These are phyloP conservation scores for Ctenosaura bakeri DNA, from an alignment of 2,797 vertebrate species.

Conservation along the genomic window DNA sequence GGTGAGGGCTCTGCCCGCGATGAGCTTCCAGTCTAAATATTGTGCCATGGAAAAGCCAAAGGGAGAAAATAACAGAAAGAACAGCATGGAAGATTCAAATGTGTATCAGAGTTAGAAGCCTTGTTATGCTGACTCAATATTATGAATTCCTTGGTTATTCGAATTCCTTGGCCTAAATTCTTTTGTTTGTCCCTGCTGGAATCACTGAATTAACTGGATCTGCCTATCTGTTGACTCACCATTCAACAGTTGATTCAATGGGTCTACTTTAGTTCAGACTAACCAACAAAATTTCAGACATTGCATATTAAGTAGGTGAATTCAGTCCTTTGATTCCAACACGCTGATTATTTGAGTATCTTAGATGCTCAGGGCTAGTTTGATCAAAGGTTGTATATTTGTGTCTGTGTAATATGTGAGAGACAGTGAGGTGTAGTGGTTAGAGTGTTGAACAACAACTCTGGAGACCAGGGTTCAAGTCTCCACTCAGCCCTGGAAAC, in stretches of 20 bases:
- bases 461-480: too few species aligned
- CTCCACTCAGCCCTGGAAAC: too few species aligned
- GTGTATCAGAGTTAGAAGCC: background rate
- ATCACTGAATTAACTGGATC: too few species aligned
- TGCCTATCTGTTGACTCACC: too few species aligned
- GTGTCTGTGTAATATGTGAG: fast-evolving
- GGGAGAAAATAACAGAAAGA: background rate
- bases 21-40: background rate
- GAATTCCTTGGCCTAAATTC: background rate
- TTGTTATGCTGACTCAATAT: background rate
- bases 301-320: background rate
- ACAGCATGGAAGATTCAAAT: background rate
- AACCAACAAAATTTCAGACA: too few species aligned
- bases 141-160: background rate
- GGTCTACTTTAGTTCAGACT: too few species aligned
- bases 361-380: background rate
- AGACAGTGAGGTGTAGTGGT: too few species aligned
- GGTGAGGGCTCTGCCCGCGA: background rate
- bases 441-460: too few species aligned
- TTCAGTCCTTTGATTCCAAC: background rate
- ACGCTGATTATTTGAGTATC: background rate
- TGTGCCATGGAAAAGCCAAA: background rate
- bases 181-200: too few species aligned
- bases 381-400: background rate
- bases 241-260: too few species aligned